phyloP scores from a whole-genome alignment of 92 coral and sea anemone genomes.

The Chrysogorgia sp. region DNA sequence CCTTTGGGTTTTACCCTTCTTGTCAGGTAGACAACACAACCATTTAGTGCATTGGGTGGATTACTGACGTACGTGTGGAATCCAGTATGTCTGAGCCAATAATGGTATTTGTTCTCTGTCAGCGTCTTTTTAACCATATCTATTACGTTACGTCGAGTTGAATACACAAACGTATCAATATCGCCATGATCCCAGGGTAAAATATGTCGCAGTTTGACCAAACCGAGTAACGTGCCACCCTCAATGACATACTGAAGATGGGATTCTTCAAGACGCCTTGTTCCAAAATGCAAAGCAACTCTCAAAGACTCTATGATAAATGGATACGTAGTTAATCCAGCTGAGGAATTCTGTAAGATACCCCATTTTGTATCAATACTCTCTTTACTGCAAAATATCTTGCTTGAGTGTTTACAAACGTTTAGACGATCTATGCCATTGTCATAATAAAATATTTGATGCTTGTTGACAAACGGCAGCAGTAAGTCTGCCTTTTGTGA shows the following conservation, averaged over 20 bases:
- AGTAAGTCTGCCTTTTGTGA: background rate
- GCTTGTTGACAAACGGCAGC: conserved; percentile 37
- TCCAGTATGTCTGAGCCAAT: conserved; percentile 24
- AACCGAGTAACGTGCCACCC: conserved; percentile 34
- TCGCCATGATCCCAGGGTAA: conserved; percentile 46
- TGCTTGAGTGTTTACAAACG: conserved; percentile 7
- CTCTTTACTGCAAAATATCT: conserved; percentile 18
- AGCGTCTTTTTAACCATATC: conserved; percentile 31
- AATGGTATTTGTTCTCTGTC: background rate
- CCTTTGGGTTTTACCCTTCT: conserved; percentile 35
- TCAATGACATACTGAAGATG: conserved; percentile 23
- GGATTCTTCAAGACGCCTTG: conserved; percentile 32
- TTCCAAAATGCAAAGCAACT: conserved; percentile 33
- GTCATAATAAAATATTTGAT: conserved; percentile 19
- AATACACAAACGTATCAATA: conserved; percentile 37
- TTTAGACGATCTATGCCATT: background rate
- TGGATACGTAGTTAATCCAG: conserved; percentile 29
- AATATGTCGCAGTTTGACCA: conserved; percentile 36
- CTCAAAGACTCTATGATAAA: conserved; percentile 28
- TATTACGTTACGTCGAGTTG: conserved; percentile 28
- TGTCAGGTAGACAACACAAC: conserved; percentile 36
- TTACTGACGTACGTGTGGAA: conserved; percentile 32
- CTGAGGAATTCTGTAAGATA: background rate
- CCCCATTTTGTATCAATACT: conserved; percentile 14
- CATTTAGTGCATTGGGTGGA: conserved; percentile 12